phyloP scores from a whole-genome alignment of 30 jellyfish, hydroid and myxozoan species.

The Chironex yamaguchii region DNA sequence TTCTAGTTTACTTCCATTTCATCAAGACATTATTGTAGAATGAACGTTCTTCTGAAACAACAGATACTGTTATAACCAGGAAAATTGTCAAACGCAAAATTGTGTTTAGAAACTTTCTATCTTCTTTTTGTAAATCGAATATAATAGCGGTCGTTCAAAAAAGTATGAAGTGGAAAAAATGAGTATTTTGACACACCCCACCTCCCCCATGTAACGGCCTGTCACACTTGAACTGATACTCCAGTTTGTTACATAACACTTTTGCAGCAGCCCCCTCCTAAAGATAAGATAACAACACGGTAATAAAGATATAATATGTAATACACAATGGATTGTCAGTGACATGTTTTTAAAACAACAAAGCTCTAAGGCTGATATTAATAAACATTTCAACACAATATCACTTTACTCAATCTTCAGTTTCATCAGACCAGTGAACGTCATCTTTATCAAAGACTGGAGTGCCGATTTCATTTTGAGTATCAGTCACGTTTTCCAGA shows the following conservation, averaged over 20 bases:
- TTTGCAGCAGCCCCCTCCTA: background rate
- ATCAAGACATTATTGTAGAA: too few relatives aligned
- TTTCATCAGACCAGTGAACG: background rate
- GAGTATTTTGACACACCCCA: too few relatives aligned
- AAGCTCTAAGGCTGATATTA: background rate
- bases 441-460: constrained; percentile 18
- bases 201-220: background rate
- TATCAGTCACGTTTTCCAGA: background rate
- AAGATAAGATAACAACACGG: background rate
- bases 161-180: too few relatives aligned
- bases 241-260: background rate
- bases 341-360: background rate
- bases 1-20: too few relatives aligned
- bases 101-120: too few relatives aligned
- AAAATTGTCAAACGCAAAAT: too few relatives aligned
- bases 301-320: background rate
- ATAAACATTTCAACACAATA: background rate
- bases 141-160: too few relatives aligned
- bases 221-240: background rate
- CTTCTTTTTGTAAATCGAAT: too few relatives aligned
- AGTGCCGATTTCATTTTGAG: constrained; percentile 20
- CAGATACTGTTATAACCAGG: too few relatives aligned
- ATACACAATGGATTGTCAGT: background rate
- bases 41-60: too few relatives aligned
- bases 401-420: background rate